A percentile compares a stretch with the other conserved stretches of the same genome.
Evolutionary conservation across 2,113 vertebrate genomes (phyloP).

Genomic region (Pangasianodon gigas): DNA sequence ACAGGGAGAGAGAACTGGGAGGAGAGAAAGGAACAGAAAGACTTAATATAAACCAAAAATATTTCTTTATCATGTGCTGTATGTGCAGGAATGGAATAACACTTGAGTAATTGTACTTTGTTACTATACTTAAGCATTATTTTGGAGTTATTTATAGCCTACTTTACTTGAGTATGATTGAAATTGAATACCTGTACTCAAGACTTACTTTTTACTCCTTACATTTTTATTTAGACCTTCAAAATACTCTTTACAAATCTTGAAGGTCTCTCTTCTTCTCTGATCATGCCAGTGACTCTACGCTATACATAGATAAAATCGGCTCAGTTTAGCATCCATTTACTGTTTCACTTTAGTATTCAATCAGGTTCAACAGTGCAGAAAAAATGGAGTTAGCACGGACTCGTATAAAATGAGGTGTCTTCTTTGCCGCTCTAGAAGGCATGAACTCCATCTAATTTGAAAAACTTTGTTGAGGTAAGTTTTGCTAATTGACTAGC

Average conservation of each 20-base stretch:
- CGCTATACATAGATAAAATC: no score
- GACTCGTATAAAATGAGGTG: not conserved
- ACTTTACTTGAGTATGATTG: not conserved
- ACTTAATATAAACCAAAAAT: conserved; percentile 23
- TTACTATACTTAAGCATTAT: not conserved
- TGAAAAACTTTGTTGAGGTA: not conserved
- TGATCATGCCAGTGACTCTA: not conserved
- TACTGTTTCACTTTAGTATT: not conserved
- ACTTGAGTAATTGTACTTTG: not conserved
- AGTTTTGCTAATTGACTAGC: not conserved
- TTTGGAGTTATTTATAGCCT: not conserved
- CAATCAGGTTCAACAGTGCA: not conserved
- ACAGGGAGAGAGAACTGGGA: conserved; percentile 7
- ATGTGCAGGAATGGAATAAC: not conserved
- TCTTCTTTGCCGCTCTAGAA: not conserved
- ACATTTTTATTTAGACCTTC: not conserved
- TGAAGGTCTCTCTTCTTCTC: not conserved
- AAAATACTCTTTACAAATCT: not conserved
- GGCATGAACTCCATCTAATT: not conserved
- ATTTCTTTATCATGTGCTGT: conserved; percentile 9
- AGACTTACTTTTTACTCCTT: not conserved
- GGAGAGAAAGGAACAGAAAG: conserved; percentile 12
- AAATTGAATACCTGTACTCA: not conserved
- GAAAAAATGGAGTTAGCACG: not conserved
- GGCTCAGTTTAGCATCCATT: not conserved